phyloP scores from a whole-genome alignment of 2,797 vertebrate species.

The Pithecia hirsuta region DNA sequence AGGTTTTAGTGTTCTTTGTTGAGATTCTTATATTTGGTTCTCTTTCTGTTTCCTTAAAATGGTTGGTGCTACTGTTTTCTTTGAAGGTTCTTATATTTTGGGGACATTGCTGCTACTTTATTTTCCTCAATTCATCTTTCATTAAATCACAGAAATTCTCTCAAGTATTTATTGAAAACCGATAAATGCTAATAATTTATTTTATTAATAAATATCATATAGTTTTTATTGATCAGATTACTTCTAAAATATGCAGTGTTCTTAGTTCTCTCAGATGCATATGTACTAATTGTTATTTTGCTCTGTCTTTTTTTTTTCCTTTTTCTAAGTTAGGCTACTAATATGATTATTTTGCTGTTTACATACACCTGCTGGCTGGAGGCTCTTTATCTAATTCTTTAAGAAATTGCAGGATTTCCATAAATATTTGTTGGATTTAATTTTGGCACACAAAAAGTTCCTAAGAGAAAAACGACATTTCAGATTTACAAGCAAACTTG shows the following conservation, averaged over 20 bases:
- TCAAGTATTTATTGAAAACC: not conserved
- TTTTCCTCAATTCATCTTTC: not conserved
- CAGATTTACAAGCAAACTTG: not conserved
- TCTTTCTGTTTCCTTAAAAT: not conserved
- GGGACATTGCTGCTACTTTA: not conserved
- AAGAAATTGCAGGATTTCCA: not conserved
- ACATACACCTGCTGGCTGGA: not conserved
- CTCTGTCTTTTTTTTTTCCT: not conserved
- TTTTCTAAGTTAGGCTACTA: not conserved
- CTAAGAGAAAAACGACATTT: not conserved
- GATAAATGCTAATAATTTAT: not conserved
- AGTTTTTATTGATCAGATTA: not conserved
- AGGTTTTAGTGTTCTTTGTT: too few relatives aligned
- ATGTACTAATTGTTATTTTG: not conserved
- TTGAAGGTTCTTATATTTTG: not conserved
- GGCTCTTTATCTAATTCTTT: not conserved
- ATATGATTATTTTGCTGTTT: not conserved
- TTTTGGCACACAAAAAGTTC: not conserved
- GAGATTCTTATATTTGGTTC: not conserved
- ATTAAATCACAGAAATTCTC: not conserved
- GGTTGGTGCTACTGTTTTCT: not conserved
- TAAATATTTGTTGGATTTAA: not conserved
- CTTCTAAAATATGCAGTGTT: not conserved
- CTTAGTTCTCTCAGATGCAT: not conserved
- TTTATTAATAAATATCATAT: too few relatives aligned